Percentiles rank a stretch among this genome's conserved stretches.
Evolutionary conservation across 2,797 vertebrate genomes (phyloP).

Genomic region (Pempheris klunzingeri): DNA sequence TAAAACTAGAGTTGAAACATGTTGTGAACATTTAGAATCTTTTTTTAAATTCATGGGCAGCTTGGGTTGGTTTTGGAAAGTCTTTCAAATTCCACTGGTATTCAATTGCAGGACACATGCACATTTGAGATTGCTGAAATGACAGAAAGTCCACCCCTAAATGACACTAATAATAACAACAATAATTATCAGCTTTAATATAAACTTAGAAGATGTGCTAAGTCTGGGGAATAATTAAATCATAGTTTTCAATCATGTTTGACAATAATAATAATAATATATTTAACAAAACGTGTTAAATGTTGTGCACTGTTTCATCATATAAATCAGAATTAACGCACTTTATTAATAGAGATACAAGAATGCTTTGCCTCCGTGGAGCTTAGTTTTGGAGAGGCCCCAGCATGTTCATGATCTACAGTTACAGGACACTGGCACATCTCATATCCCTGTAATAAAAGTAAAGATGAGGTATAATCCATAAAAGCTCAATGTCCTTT

Average conservation of each 20-base stretch:
- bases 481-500: constrained; percentile 23
- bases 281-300: background rate
- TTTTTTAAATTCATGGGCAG: background rate
- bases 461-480: constrained; percentile 40
- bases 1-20: background rate
- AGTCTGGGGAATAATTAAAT: background rate
- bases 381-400: constrained; percentile 32
- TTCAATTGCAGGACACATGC: constrained; percentile 48
- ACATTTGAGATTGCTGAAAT: constrained; percentile 29
- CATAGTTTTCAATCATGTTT: background rate
- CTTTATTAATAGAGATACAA: constrained; percentile 3
- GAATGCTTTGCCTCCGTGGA: background rate
- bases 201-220: background rate
- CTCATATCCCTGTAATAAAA: constrained; percentile 59
- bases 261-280: background rate
- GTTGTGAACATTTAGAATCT: background rate
- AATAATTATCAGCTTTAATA: background rate
- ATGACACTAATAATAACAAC: constrained; percentile 11
- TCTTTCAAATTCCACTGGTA: constrained; percentile 61
- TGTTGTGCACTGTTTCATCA: background rate
- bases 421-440: constrained; percentile 43
- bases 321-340: background rate
- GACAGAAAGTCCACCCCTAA: background rate
- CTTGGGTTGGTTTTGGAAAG: constrained; percentile 50
- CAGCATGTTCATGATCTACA: constrained; percentile 35